A percentile compares a stretch with the other conserved stretches of the same genome.
phyloP scores from a whole-genome alignment of 2,797 vertebrate genomes.

The Menidia menidia region DNA sequence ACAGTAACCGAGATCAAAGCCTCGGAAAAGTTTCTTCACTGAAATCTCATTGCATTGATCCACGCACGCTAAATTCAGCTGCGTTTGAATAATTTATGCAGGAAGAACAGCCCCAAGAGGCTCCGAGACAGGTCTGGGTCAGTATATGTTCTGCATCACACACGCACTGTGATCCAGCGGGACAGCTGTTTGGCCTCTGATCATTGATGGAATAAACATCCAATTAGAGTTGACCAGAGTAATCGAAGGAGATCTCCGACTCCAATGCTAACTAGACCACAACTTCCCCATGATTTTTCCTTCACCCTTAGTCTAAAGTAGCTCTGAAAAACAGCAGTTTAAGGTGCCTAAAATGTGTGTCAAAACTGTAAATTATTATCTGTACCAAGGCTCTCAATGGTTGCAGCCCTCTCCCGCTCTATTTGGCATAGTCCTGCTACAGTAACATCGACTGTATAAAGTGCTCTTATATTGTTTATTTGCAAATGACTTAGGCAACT shows the following conservation, averaged over 20 bases:
- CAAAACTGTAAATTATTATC: conserved; percentile 13
- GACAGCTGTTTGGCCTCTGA: conserved; percentile 42
- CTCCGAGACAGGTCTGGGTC: conserved; percentile 40
- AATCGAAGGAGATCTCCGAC: conserved; percentile 9
- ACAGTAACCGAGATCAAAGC: conserved; percentile 53
- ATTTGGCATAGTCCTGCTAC: background rate
- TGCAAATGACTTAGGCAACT: background rate
- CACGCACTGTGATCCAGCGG: conserved; percentile 36
- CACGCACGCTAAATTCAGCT: conserved; percentile 71
- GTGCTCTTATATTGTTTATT: background rate
- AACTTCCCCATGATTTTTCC: conserved; percentile 12
- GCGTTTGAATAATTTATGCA: conserved; percentile 80
- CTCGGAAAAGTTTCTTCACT: conserved; percentile 41
- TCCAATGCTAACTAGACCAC: conserved; percentile 10
- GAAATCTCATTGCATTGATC: conserved; percentile 74
- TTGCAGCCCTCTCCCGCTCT: background rate
- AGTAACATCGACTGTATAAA: conserved; percentile 1
- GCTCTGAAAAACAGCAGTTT: conserved; percentile 29
- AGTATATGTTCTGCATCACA: conserved; percentile 19
- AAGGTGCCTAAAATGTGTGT: conserved; percentile 4
- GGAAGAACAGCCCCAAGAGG: conserved; percentile 57
- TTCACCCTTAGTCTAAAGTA: background rate
- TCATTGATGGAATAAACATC: conserved; percentile 38
- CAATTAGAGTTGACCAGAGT: conserved; percentile 35
- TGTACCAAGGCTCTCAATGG: conserved; percentile 1